Evolutionary conservation across 2,888 invertebrate species (phyloP).

Genomic region (Gandaritis pyraliata): DNA sequence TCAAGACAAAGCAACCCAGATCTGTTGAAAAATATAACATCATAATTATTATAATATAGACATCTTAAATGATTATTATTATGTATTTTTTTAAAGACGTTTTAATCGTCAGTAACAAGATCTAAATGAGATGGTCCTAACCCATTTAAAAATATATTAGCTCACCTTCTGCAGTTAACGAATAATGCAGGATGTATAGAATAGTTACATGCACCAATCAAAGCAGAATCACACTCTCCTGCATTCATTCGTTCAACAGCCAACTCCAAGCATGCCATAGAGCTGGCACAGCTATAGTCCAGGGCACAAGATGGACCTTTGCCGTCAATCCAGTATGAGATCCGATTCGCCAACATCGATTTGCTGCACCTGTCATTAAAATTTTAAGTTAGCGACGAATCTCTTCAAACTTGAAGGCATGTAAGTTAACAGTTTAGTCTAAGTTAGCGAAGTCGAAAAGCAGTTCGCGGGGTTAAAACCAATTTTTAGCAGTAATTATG

Average conservation of each 20-base stretch:
- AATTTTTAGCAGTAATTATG: too few species aligned
- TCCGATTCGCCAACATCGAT: constrained; percentile 53
- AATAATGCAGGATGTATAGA: neutral
- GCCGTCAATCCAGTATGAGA: constrained; percentile 1
- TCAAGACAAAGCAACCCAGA: constrained; percentile 71
- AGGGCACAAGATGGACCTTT: neutral
- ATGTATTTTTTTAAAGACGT: too few species aligned
- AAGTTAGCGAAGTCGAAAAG: too few species aligned
- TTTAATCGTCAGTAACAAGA: too few species aligned
- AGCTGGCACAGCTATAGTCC: neutral
- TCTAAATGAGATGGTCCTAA: too few species aligned
- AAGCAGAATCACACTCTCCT: neutral
- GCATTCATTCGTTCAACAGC: neutral
- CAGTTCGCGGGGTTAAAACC: too few species aligned
- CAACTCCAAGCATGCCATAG: neutral
- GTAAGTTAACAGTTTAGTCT: too few species aligned
- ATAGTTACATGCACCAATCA: neutral
- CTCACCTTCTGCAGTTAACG: neutral
- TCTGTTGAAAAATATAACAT: constrained; percentile 35
- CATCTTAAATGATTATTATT: too few species aligned
- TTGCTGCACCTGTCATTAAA: constrained; percentile 48
- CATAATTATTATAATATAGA: too few species aligned
- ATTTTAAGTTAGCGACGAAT: too few species aligned
- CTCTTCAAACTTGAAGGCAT: too few species aligned
- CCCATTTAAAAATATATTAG: neutral